These are phyloP conservation scores for Anoplopoma fimbria DNA, from an alignment of 2,113 vertebrate species.

Conservation along the genomic window DNA sequence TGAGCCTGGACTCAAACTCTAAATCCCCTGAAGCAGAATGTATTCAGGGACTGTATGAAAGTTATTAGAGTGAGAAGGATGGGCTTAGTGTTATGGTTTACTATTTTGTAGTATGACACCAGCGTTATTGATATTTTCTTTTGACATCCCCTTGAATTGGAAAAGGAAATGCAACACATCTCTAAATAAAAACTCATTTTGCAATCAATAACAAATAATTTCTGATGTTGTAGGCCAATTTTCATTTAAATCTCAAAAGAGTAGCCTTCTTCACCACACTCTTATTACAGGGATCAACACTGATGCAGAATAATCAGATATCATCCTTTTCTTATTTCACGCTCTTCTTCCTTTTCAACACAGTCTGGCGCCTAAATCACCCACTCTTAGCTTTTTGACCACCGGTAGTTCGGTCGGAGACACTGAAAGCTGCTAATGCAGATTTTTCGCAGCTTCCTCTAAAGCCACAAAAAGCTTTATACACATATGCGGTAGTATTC, in stretches of 20 bases:
- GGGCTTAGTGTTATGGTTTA: background rate
- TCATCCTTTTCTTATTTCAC: background rate
- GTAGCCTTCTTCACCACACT: background rate
- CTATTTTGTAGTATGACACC: background rate
- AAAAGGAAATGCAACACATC: background rate
- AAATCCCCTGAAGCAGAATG: background rate
- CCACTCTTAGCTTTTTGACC: background rate
- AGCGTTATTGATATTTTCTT: background rate
- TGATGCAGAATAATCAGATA: background rate
- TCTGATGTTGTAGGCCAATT: background rate
- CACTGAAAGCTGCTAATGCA: background rate
- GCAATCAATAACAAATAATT: background rate
- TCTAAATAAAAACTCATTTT: background rate
- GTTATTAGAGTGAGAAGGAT: no score
- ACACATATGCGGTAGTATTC: background rate
- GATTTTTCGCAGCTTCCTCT: background rate
- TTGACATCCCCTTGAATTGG: background rate
- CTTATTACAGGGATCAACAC: background rate
- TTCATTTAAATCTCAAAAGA: background rate
- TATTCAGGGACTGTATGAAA: conserved; percentile 18
- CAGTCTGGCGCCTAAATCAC: background rate
- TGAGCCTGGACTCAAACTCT: background rate
- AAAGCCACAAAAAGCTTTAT: background rate
- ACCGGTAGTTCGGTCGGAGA: background rate
- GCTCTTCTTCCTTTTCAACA: background rate